Evolutionary conservation across 2,113 vertebrate genomes (phyloP).

Genomic region (Lipophrys pholis): DNA sequence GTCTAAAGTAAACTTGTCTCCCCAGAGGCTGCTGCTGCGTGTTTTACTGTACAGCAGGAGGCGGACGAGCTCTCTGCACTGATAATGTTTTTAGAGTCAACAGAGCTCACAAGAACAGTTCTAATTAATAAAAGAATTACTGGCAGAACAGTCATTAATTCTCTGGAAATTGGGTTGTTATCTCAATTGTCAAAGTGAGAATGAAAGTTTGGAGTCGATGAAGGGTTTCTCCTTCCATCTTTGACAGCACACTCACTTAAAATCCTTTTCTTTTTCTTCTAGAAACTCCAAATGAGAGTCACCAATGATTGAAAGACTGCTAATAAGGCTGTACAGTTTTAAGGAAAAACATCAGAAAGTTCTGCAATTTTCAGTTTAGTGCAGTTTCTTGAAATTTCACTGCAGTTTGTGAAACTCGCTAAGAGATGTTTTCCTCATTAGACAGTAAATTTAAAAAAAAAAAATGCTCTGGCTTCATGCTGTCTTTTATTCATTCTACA

Average conservation of each 20-base stretch:
- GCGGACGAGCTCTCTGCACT: background rate
- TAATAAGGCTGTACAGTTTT: background rate
- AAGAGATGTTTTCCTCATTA: background rate
- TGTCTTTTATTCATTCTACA: background rate
- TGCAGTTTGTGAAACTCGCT: background rate
- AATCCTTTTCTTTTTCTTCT: background rate
- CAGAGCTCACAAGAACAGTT: background rate
- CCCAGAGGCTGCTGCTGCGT: slow-evolving; percentile 29
- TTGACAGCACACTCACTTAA: background rate
- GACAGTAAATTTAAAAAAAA: background rate
- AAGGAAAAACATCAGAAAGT: background rate
- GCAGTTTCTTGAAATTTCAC: background rate
- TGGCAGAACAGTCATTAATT: background rate
- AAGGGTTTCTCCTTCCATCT: background rate
- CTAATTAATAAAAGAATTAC: background rate
- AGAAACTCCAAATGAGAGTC: slow-evolving; percentile 2
- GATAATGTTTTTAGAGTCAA: slow-evolving; percentile 8
- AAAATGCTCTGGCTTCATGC: background rate
- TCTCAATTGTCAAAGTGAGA: slow-evolving; percentile 10
- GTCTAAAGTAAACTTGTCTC: slow-evolving; percentile 18
- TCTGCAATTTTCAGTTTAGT: background rate
- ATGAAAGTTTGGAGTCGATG: background rate
- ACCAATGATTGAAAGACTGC: background rate
- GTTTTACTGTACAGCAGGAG: slow-evolving; percentile 15
- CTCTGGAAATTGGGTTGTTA: slow-evolving; percentile 13